Evolutionary conservation across 2,113 vertebrate species (phyloP), one percentile per base, ranked within the genome.

Genomic region (Edolisoma coerulescens): DNA sequence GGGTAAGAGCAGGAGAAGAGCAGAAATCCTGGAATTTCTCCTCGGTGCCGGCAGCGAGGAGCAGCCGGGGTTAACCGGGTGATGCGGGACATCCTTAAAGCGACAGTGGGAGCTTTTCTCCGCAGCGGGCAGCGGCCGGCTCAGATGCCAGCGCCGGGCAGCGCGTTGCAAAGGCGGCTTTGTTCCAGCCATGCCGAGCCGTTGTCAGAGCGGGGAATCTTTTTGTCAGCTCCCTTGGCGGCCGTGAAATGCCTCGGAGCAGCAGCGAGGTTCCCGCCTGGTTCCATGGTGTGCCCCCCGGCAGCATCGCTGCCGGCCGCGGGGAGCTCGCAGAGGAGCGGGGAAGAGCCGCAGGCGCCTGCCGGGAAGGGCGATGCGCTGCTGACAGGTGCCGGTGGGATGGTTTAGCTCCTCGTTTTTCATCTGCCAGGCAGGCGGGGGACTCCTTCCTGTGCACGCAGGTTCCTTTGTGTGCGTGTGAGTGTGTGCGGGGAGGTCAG

Each of bases 71-170:
- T 97, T 96, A 97, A 95, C 44, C 20, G 89, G 92, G 91, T 21
- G 95, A 75, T 98, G 96, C 44, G 70, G 87, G 95, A 86, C 95
- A 89, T 96, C 95, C 97, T 98, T 97, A 96, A 97, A 97, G 98
- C 87, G 59, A 56, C 97, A 97, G 92, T 11, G 26, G 76, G 60
- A 85, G 89, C 97, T 97, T 97, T 96, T 90, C 93, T 96, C 69
- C 68, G 24, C 53, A n/a, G 87, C 71, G 98, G 98, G 97, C 13
- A 54, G 65, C 93, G 27, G 96, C 91, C 95, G 79, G 92, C 89
- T 93, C 67, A 76, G 96, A 97, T 97, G 97, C 98, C 97, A 91
- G 94, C 59, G 92, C 91, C 93, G 92, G 74, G 88, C 9, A 73
- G 95, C 76, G 14, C 84, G 0, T 8, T 24, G 93, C 97, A 97